Evolutionary conservation across 2,797 vertebrate species (phyloP), one percentile per base, ranked within the genome.

Genomic region (Sciurus carolinensis): DNA sequence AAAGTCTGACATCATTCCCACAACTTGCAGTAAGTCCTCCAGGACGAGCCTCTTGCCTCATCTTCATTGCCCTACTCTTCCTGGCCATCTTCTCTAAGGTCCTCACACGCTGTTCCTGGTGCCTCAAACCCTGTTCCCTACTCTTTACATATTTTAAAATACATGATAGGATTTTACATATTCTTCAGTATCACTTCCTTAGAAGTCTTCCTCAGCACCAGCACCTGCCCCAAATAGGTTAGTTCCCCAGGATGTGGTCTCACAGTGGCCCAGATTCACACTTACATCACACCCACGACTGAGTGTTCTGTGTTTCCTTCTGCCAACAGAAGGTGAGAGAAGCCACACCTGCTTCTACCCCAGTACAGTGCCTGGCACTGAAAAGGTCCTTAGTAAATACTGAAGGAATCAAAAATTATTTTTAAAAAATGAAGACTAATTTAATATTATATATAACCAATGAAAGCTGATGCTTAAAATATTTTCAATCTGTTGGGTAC

Each of bases 371-470:
- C 18, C 44, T 54, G 11, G 33, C 28, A 82, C 13, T 75, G 52
- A 92, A 36, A 13, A 92, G 5, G 33, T 72, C 50, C 47, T 73
- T 4, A 33, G 69, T 50, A 67, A 77, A 75, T 50, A 81, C 54
- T 92, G 44, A 94, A 5, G 90, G 26, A 81, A 88, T 28, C 26
- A 33, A 95, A 72, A 73, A 6, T 22, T 81, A 62, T 62, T 87
- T 54, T n/a, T 69, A 69, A 10, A 22, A n/a, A 76, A 84, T 47
- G 67, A 7, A 30, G 17, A 28, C 47, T 73, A 83, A 79, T 20
- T 85, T 86, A 82, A 72, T 71, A 50, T 88, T 71, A 75, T n/a
- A 83, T 76, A 80, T 9, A 92, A 9, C 33, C 79, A 95, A 62
- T 39, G 62, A 79, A 72, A 83, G 42, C 6, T 90, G 28, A 90